Evolutionary conservation across 2,888 invertebrate species (phyloP).

Genomic region (Aleiodes testaceus): DNA sequence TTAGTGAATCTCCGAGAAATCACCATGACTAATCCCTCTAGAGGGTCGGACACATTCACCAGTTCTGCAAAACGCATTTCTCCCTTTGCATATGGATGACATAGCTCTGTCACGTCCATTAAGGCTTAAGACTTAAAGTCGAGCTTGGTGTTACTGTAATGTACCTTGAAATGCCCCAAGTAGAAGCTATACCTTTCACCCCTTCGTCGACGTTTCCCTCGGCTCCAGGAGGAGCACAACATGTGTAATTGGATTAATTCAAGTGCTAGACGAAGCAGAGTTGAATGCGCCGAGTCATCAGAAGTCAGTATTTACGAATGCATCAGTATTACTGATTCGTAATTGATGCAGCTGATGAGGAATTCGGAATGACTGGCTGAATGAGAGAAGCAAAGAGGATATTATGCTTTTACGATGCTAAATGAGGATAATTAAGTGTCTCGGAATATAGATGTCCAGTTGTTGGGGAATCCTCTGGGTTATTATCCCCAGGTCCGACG

Average conservation of each 20-base stretch:
- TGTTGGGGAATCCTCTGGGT: constrained; percentile 30
- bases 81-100: constrained; percentile 65
- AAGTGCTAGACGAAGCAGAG: constrained; percentile 40
- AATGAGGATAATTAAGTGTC: background rate
- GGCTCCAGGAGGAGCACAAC: constrained; percentile 36
- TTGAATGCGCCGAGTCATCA: constrained; percentile 16
- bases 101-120: constrained; percentile 61
- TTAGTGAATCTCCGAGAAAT: constrained; percentile 13
- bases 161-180: constrained; percentile 52
- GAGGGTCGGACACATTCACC: constrained; percentile 44
- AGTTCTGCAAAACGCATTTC: constrained; percentile 43
- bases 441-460: constrained; percentile 33
- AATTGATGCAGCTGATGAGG: constrained; percentile 10
- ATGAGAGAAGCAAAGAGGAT: background rate
- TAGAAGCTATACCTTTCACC: constrained; percentile 28
- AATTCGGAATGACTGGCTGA: background rate
- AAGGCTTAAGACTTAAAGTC: constrained; percentile 61
- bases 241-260: constrained; percentile 69
- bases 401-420: background rate
- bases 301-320: background rate
- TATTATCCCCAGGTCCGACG: constrained; percentile 45
- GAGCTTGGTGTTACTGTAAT: constrained; percentile 54
- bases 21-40: constrained; percentile 62
- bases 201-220: constrained; percentile 41
- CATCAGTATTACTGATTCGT: constrained; percentile 10